These are phyloP conservation scores for Pandion haliaetus DNA, from an alignment of 2,113 vertebrate species.

Conservation along the genomic window DNA sequence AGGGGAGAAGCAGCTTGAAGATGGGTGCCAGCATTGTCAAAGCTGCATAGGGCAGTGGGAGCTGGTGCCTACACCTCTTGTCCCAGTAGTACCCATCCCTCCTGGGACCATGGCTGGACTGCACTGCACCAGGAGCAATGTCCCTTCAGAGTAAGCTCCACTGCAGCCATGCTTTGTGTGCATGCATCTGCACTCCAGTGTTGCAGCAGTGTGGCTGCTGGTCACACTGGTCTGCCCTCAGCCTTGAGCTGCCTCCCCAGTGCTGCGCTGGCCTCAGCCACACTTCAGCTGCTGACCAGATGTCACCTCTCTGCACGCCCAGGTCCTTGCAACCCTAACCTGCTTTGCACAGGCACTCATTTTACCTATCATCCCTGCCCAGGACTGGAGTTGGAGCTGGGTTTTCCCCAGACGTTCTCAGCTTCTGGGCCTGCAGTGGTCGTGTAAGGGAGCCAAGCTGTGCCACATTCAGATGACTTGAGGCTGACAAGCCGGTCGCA, in stretches of 20 bases:
- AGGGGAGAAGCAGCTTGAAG: not conserved
- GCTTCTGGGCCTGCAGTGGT: not conserved
- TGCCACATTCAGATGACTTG: not conserved
- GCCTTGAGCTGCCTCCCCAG: accelerated
- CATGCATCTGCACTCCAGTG: not conserved
- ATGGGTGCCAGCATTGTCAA: too few relatives aligned
- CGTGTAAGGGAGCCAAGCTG: not conserved
- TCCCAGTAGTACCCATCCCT: accelerated
- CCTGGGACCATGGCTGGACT: accelerated
- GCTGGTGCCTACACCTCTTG: not conserved
- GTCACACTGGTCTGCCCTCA: not conserved
- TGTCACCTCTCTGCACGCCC: not conserved
- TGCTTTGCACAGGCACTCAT: not conserved
- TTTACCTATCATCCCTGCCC: not conserved
- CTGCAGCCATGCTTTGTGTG: not conserved
- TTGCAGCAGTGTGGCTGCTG: not conserved
- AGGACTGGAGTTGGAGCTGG: not conserved
- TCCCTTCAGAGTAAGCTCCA: not conserved
- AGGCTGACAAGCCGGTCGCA: not conserved
- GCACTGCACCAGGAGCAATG: not conserved
- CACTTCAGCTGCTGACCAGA: not conserved
- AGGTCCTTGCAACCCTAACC: not conserved
- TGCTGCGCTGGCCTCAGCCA: not conserved
- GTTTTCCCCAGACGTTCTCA: not conserved
- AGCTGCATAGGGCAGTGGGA: not conserved